Conservation (phyloP, 2,797 vertebrate genomes). For the Pogonophryne albipinna region DNA sequence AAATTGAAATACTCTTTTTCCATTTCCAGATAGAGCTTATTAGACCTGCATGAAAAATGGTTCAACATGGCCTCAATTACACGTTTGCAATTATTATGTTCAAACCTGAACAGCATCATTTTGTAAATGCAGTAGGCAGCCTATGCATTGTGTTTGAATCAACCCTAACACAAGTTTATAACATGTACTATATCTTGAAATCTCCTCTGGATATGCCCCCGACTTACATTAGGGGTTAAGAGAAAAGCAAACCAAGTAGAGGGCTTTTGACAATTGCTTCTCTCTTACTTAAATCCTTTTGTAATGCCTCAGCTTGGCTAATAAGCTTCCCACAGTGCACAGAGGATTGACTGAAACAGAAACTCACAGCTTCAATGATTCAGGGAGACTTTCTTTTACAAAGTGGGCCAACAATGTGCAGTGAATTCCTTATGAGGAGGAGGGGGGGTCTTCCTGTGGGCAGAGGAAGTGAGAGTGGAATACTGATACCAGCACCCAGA, state of each 20-base stretch:
- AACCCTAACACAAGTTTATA: conserved; percentile 16
- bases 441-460: conserved; percentile 69
- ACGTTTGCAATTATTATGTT: background rate
- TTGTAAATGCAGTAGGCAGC: background rate
- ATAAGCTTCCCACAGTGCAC: conserved; percentile 76
- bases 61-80: conserved; percentile 11
- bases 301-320: conserved; percentile 74
- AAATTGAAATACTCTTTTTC: conserved; percentile 1
- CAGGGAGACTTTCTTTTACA: conserved; percentile 80
- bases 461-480: conserved; percentile 75
- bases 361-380: conserved; percentile 77
- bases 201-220: conserved; percentile 38
- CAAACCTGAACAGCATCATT: background rate
- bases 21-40: conserved; percentile 9
- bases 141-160: background rate
- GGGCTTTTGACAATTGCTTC: conserved; percentile 62
- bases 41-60: conserved; percentile 5
- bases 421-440: conserved; percentile 75
- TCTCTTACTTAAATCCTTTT: conserved; percentile 68
- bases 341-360: conserved; percentile 74
- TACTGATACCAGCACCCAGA: conserved; percentile 72
- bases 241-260: conserved; percentile 53
- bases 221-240: conserved; percentile 40
- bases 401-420: conserved; percentile 78
- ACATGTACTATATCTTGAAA: conserved; percentile 9